Conservation (phyloP, 2,113 vertebrate species). For the Otus sunia region DNA sequence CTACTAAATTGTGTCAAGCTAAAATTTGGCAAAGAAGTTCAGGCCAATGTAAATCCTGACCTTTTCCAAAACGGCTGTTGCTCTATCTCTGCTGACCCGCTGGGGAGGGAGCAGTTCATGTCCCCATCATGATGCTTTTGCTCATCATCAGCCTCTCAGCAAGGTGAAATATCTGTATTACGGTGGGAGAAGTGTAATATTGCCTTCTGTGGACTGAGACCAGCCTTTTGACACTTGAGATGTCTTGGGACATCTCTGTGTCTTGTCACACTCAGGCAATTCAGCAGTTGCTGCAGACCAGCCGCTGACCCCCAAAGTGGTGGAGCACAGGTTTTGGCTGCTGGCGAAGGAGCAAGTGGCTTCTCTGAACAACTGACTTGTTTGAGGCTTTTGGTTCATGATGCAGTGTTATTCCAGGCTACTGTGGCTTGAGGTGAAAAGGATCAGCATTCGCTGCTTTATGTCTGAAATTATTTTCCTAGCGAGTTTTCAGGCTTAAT, state of each 20-base stretch:
- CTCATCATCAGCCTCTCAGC: neutral
- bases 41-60: neutral
- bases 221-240: too few species aligned
- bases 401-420: neutral
- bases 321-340: rapidly evolving
- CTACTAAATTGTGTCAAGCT: neutral
- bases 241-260: neutral
- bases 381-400: neutral
- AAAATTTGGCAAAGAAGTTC: neutral
- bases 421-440: neutral
- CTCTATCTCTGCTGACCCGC: rapidly evolving
- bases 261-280: neutral
- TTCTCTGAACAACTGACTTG: neutral
- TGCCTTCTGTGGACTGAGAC: neutral
- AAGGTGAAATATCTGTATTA: rapidly evolving
- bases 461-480: neutral
- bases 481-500: neutral
- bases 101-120: rapidly evolving
- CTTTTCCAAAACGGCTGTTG: neutral
- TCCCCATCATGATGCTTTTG: rapidly evolving
- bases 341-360: neutral
- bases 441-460: neutral
- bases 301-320: neutral
- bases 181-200: neutral
- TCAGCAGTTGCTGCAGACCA: too few species aligned